These are phyloP conservation scores for Calycopis cecrops DNA, from an alignment of 1,140 invertebrate genomes.

Conservation along the genomic window DNA sequence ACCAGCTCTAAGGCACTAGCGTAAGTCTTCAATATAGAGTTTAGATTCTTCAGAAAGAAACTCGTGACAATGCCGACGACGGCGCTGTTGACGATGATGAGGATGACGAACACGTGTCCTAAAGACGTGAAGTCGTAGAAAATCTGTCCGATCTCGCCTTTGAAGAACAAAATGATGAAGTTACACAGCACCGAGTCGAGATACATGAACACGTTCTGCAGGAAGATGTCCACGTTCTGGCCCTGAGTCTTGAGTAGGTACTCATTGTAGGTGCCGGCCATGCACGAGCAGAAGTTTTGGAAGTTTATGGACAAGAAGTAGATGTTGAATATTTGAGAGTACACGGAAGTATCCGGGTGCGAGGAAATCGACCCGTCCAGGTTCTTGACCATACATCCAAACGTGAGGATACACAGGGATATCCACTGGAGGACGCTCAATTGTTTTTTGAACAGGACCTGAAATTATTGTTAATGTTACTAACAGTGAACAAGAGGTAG, in stretches of 20 bases:
- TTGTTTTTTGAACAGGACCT: constrained; percentile 87
- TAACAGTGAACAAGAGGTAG: too few species aligned
- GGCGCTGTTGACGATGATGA: constrained; percentile 93
- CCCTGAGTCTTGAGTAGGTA: constrained; percentile 93
- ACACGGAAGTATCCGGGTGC: constrained; percentile 39
- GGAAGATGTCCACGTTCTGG: constrained; percentile 89
- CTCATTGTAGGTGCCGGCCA: constrained; percentile 98
- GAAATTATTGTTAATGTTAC: constrained; percentile 45
- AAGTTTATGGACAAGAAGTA: constrained; percentile 85
- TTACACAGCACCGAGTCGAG: constrained; percentile 95
- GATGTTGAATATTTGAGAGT: constrained; percentile 77
- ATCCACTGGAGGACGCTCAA: constrained; percentile 91
- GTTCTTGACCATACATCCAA: constrained; percentile 95
- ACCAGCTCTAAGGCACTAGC: constrained; percentile 95
- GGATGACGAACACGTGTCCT: constrained; percentile 82
- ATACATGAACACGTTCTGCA: constrained; percentile 98
- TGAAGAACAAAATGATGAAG: constrained; percentile 79
- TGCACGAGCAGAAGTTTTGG: constrained; percentile 93
- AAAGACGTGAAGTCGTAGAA: constrained; percentile 79
- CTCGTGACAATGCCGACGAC: constrained; percentile 95
- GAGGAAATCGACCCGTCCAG: constrained; percentile 77
- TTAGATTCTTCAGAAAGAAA: constrained; percentile 94
- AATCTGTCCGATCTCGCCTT: constrained; percentile 78
- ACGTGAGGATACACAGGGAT: constrained; percentile 88
- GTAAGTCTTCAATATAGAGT: constrained; percentile 97